Percentiles rank a stretch among this genome's conserved stretches.
Evolutionary conservation across 1,140 invertebrate genomes (phyloP).

Genomic region (Scylla paramamosain): DNA sequence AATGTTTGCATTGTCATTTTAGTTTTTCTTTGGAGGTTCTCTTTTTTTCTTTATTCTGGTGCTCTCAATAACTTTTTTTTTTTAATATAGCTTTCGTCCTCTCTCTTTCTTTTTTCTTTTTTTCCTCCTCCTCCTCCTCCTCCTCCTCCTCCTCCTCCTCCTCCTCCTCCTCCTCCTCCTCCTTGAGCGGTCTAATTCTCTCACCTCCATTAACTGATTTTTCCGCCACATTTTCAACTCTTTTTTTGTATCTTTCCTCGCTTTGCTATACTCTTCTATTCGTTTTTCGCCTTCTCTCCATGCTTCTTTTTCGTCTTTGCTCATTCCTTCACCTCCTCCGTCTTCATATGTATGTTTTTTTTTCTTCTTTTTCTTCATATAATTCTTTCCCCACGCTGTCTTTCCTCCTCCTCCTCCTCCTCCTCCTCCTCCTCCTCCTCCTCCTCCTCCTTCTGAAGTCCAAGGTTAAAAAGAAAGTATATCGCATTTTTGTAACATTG

Average conservation of each 20-base stretch:
- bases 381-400: not conserved
- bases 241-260: not conserved
- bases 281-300: not conserved
- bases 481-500: too few relatives aligned
- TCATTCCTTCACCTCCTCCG: not conserved
- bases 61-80: not conserved
- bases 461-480: too few relatives aligned
- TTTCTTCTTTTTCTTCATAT: not conserved
- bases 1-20: too few relatives aligned
- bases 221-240: not conserved
- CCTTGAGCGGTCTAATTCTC: not conserved
- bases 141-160: not conserved
- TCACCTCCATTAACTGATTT: not conserved
- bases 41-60: not conserved
- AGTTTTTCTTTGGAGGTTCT: not conserved
- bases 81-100: not conserved
- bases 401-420: too few relatives aligned
- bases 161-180: not conserved
- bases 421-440: too few relatives aligned
- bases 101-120: not conserved
- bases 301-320: not conserved
- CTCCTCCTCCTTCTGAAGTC: too few relatives aligned
- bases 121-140: not conserved
- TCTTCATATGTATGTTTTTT: too few relatives aligned
- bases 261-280: not conserved